Evolutionary conservation across 2,888 invertebrate genomes (phyloP), one percentile per base, ranked within the genome.

Genomic region (Cerastis leucographa): DNA sequence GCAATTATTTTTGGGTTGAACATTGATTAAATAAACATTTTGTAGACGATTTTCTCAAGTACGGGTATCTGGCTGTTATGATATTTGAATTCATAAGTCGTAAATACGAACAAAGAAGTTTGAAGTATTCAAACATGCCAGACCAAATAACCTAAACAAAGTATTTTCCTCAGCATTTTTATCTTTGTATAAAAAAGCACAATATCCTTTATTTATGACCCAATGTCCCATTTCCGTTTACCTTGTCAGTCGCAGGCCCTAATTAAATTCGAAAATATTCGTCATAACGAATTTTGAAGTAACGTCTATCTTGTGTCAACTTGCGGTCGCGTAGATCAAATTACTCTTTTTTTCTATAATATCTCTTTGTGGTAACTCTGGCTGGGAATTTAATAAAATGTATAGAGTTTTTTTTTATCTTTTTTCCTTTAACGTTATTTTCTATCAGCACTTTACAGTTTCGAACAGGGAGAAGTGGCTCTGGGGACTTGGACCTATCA

Each of bases 221-320:
- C 62, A 56, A 56, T 76, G 56, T 72, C 65, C 71, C 42, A 71
- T 51, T 78, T 76, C 61, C 71, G 78, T 76, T 61, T 70, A 78
- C 65, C 71, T 78, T 77, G 71, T 75, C 76, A 78, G 75, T 69
- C 51, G 76, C 72, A 61, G 46, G 29, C 29, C 67, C 62, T 88
- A 86, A 87, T 87, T 88, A 84, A 74, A 82, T 87, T 88, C 61
- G 75, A 71, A 77, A 88, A 87, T 82, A 78, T 86, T 80, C 80
- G 73, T 80, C 78, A 72, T 49, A 82, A 78, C 66, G 22, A 83
- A 73, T 74, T 87, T 72, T 72, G 54, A 71, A 76, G 75, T 69
- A 77, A 88, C 77, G 87, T 87, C 87, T 85, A 76, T 86, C 82
- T 77, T n/a, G 68, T 71, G 87, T 84, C 82, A 77, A 81, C 80